Evolutionary conservation across 2,888 invertebrate species (phyloP).

Genomic region (Ectemnius continuus): DNA sequence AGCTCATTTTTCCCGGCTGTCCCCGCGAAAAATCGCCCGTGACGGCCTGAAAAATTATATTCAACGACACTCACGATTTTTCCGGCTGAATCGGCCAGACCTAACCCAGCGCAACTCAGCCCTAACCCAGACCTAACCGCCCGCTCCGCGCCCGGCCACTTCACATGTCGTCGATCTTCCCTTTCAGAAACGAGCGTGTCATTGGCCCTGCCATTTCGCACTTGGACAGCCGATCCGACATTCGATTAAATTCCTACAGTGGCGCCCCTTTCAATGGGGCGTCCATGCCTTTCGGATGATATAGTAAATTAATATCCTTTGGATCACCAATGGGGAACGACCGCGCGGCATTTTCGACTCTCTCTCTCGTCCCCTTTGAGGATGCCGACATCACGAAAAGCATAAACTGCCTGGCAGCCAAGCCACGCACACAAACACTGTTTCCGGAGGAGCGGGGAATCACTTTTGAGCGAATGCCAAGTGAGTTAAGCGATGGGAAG

Average conservation of each 20-base stretch:
- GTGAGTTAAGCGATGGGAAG: constrained; percentile 44
- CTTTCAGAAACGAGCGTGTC: not conserved
- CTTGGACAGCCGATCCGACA: not conserved
- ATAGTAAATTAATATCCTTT: too few relatives aligned
- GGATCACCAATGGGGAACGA: too few relatives aligned
- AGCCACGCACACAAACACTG: constrained; percentile 27
- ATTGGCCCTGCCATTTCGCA: not conserved
- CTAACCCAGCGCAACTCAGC: too few relatives aligned
- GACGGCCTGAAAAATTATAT: constrained; percentile 37
- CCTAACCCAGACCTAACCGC: too few relatives aligned
- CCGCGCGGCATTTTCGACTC: not conserved
- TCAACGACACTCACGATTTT: not conserved
- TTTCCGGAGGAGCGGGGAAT: constrained; percentile 33
- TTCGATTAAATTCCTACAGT: too few relatives aligned
- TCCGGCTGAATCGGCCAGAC: not conserved
- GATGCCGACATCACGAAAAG: not conserved
- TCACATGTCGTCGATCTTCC: constrained; percentile 10
- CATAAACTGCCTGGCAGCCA: not conserved
- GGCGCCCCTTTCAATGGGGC: not conserved
- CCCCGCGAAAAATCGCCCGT: constrained; percentile 35
- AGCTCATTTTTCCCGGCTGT: constrained; percentile 35
- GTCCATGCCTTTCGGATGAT: too few relatives aligned
- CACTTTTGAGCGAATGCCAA: constrained; percentile 46
- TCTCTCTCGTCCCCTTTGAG: not conserved
- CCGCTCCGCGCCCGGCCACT: not conserved